Evolutionary conservation across 2,888 invertebrate species (phyloP), one percentile per base, ranked within the genome.

Genomic region (Cabera pusaria): DNA sequence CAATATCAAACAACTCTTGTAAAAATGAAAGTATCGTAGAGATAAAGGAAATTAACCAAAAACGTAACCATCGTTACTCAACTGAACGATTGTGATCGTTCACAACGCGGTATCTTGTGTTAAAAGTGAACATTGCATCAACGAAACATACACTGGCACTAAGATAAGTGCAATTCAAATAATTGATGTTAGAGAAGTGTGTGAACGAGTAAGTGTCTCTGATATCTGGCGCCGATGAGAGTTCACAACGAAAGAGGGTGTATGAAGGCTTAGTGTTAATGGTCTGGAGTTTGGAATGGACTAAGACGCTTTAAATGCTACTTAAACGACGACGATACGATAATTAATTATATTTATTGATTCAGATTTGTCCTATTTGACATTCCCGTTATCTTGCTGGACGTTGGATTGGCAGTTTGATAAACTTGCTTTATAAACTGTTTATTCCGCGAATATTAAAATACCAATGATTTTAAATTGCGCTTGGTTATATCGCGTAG

Each of bases 101-200:
- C 46, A 52, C 46, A 57, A 44, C 46, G 49, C 40, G 50, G 47
- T 45, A 41, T 52, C 50, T 52, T 44, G 49, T 59, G 55, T 63
- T 58, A 58, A 57, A 53, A 56, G 35, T 35, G 27, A 21, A 21
- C 16, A 35, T 35, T 35, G 22, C 11, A 20, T 24, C 6, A 31
- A 38, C 31, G 7, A 23, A 27, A 27, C 11, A 16, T 38, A 37
- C 11, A 12, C 40, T 52, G 59, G 55, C 43, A 46, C 44, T 44
- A 53, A 64, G 64, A 72, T 70, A 73, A 71, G 56, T 65, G 61
- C 56, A 71, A 73, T 74, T 69, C 56, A 62, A 63, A 60, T 76
- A 75, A 79, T 75, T 73, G 68, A 66, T 61, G 67, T 56, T 55
- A 54, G 61, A 40, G 9, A 66, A 59, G 56, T 52, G 63, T 55